A percentile compares a stretch with the other conserved stretches of the same genome.
These are phyloP conservation scores for Aphelocoma californica DNA, from an alignment of 2,797 vertebrate genomes.

Conservation along the genomic window DNA sequence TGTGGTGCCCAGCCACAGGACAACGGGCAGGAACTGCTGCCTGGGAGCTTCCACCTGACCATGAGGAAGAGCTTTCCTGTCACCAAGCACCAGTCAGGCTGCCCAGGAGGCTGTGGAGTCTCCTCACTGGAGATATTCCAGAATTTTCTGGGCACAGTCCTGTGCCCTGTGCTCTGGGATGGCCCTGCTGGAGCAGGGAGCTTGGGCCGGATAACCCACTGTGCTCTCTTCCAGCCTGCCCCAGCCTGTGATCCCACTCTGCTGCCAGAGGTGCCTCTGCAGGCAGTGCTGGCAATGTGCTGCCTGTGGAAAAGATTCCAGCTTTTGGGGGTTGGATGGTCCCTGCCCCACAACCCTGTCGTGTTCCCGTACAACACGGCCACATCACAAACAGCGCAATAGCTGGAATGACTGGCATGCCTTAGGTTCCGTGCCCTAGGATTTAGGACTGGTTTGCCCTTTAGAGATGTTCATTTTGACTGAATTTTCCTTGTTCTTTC, in stretches of 20 bases:
- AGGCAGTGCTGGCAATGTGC: not conserved
- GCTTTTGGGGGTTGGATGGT: not conserved
- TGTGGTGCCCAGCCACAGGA: not conserved
- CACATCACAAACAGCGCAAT: rapidly evolving
- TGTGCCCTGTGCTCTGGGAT: not conserved
- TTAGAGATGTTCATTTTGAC: not conserved
- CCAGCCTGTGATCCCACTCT: rapidly evolving
- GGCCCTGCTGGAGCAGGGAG: not conserved
- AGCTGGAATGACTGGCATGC: rapidly evolving
- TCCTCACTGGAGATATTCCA: not conserved
- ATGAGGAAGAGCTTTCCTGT: not conserved
- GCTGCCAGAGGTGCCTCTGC: not conserved
- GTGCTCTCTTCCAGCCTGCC: not conserved
- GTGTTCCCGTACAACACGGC: rapidly evolving
- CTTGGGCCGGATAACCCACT: no score
- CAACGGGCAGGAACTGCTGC: not conserved
- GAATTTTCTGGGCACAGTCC: not conserved
- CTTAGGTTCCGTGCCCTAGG: not conserved
- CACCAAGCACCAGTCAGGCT: not conserved
- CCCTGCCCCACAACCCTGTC: not conserved
- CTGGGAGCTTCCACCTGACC: not conserved
- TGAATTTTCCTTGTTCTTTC: not conserved
- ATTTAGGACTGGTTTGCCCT: not conserved
- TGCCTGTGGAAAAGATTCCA: not conserved
- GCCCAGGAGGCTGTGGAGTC: not conserved